Evolutionary conservation across 2,113 vertebrate species (phyloP).

Genomic region (Leucopsar rothschildi): DNA sequence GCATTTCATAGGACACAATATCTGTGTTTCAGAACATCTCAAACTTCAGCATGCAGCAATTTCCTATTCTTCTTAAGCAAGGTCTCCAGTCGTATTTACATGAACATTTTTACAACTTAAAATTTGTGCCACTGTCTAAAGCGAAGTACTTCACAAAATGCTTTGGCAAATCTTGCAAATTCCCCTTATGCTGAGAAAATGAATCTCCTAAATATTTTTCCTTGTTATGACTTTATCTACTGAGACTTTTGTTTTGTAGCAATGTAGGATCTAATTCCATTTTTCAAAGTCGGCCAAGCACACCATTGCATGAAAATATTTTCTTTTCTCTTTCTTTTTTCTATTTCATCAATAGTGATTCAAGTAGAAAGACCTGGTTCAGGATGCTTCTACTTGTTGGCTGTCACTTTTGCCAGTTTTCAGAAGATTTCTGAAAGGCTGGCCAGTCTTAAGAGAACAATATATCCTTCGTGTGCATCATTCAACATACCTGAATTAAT

Average conservation of each 20-base stretch:
- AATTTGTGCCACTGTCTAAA: background rate
- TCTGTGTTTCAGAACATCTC: background rate
- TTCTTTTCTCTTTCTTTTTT: background rate
- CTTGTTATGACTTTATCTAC: background rate
- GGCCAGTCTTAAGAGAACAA: background rate
- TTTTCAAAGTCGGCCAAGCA: conserved; percentile 26
- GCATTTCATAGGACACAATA: background rate
- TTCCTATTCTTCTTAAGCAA: background rate
- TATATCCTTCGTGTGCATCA: background rate
- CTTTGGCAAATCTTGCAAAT: background rate
- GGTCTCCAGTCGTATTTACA: background rate
- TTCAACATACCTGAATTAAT: conserved; percentile 19
- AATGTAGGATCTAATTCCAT: background rate
- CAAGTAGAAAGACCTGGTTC: background rate
- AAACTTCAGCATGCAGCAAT: background rate
- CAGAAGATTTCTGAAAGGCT: conserved; percentile 13
- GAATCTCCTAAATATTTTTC: background rate
- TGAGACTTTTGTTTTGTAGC: background rate
- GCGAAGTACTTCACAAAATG: background rate
- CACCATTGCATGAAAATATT: background rate
- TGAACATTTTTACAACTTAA: background rate
- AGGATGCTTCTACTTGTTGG: background rate
- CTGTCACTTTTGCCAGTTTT: background rate
- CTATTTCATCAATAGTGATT: background rate
- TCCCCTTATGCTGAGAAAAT: background rate